A percentile compares a stretch with the other conserved stretches of the same genome.
Evolutionary conservation across 2,797 vertebrate species (phyloP).

Genomic region (Sebastiscus albofasciatus): DNA sequence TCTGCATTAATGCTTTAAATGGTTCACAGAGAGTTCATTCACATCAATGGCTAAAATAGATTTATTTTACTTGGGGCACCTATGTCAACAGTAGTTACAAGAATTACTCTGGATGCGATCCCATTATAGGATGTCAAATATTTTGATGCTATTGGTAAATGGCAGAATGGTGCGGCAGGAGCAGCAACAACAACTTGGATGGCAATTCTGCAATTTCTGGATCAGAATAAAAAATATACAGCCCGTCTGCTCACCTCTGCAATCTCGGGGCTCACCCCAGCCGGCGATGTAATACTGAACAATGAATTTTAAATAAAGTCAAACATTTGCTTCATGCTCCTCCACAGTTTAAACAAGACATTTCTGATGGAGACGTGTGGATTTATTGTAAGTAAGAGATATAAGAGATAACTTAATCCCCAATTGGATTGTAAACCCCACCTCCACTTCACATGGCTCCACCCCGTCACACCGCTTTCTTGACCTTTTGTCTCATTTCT

Average conservation of each 20-base stretch:
- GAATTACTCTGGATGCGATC: conserved; percentile 74
- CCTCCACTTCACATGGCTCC: conserved; percentile 75
- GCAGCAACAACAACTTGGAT: conserved; percentile 63
- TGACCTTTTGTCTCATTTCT: conserved; percentile 86
- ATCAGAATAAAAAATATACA: conserved; percentile 71
- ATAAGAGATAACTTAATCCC: conserved; percentile 86
- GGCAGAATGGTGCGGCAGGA: conserved; percentile 54
- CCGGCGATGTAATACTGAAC: conserved; percentile 77
- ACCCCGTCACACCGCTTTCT: conserved; percentile 70
- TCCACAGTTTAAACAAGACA: conserved; percentile 85
- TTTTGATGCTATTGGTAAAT: conserved; percentile 81
- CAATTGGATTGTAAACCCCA: conserved; percentile 82
- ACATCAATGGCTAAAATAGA: conserved; percentile 76
- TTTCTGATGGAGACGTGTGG: conserved; percentile 84
- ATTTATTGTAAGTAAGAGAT: conserved; percentile 86
- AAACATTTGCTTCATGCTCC: conserved; percentile 86
- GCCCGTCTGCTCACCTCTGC: conserved; percentile 73
- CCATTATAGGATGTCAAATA: conserved; percentile 82
- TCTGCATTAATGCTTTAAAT: conserved; percentile 70
- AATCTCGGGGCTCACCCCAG: conserved; percentile 73
- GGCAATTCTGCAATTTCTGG: conserved; percentile 72
- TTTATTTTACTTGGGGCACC: conserved; percentile 83
- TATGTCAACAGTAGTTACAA: conserved; percentile 81
- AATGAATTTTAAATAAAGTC: conserved; percentile 86
- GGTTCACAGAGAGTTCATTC: conserved; percentile 81